Conservation (phyloP, 92 coral and sea anemone genomes). For the Bergia sp. region DNA sequence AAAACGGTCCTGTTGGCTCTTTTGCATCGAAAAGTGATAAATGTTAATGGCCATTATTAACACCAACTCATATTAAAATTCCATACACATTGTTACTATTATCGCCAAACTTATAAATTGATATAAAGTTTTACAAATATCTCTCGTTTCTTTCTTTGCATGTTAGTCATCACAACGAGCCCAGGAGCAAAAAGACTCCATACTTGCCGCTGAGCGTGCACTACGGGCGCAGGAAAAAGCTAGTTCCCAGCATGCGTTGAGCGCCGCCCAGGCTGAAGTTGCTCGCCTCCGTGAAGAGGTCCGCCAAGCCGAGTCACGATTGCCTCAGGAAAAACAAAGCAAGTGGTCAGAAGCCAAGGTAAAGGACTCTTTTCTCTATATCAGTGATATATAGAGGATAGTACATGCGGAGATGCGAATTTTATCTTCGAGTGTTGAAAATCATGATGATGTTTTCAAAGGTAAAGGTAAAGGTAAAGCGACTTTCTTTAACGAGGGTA, state of each 20-base stretch:
- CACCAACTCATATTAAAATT: too few relatives aligned
- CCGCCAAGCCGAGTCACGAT: conserved; percentile 48
- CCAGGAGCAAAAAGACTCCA: conserved; percentile 77
- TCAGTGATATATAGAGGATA: not conserved
- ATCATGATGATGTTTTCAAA: too few relatives aligned
- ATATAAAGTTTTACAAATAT: not conserved
- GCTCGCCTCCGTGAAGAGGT: conserved; percentile 69
- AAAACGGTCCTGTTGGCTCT: too few relatives aligned
- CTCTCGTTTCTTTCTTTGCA: not conserved
- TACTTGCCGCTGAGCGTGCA: conserved; percentile 79
- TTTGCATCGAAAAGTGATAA: too few relatives aligned
- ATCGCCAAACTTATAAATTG: not conserved
- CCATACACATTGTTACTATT: too few relatives aligned
- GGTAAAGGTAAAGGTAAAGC: too few relatives aligned
- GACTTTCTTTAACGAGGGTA: too few relatives aligned
- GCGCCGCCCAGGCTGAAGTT: conserved; percentile 70
- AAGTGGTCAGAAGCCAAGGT: conserved; percentile 91
- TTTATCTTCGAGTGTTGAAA: too few relatives aligned
- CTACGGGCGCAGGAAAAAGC: conserved; percentile 84
- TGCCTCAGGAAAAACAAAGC: conserved; percentile 52
- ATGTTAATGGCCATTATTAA: too few relatives aligned
- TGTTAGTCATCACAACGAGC: conserved; percentile 71
- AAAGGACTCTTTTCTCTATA: not conserved
- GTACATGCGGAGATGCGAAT: too few relatives aligned
- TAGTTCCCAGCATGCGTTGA: conserved; percentile 73